Conservation (phyloP, 2,888 invertebrate species). For the Thecocarcelia acutangulata region DNA sequence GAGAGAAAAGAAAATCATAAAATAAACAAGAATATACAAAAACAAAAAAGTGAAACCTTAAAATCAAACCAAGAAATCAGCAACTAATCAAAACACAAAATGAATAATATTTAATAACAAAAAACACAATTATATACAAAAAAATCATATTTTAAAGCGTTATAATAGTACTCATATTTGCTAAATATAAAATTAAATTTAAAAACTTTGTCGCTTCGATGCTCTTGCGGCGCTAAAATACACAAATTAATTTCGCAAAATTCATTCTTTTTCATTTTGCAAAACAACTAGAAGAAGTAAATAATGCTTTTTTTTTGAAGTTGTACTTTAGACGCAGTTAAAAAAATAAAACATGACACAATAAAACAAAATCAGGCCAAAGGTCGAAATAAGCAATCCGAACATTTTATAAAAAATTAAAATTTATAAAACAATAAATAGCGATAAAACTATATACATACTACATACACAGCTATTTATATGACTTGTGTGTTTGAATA, state of each 20-base stretch:
- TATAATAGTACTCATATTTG: no score
- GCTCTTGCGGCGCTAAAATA: no score
- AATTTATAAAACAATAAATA: constrained; percentile 39
- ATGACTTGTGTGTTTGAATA: not conserved
- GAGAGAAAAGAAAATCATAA: constrained; percentile 4
- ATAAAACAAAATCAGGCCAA: constrained; percentile 54
- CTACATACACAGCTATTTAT: not conserved
- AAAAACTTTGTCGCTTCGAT: not conserved
- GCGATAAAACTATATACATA: constrained; percentile 39
- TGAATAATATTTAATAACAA: constrained; percentile 14
- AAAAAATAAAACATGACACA: constrained; percentile 33
- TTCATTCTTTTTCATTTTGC: not conserved
- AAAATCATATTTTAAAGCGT: no score
- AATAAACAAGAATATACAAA: constrained; percentile 18
- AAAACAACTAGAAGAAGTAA: not conserved
- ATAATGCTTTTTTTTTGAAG: constrained; percentile 36
- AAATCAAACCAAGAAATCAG: constrained; percentile 34
- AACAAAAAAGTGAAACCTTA: constrained; percentile 58
- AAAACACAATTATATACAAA: not conserved
- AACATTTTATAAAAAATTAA: constrained; percentile 39
- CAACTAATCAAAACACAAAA: not conserved
- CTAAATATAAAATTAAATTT: no score
- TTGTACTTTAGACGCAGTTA: constrained; percentile 51
- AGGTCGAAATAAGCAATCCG: constrained; percentile 52
- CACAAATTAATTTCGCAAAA: no score